Evolutionary conservation across 2,113 vertebrate genomes (phyloP).

Genomic region (Tragelaphus strepsiceros): DNA sequence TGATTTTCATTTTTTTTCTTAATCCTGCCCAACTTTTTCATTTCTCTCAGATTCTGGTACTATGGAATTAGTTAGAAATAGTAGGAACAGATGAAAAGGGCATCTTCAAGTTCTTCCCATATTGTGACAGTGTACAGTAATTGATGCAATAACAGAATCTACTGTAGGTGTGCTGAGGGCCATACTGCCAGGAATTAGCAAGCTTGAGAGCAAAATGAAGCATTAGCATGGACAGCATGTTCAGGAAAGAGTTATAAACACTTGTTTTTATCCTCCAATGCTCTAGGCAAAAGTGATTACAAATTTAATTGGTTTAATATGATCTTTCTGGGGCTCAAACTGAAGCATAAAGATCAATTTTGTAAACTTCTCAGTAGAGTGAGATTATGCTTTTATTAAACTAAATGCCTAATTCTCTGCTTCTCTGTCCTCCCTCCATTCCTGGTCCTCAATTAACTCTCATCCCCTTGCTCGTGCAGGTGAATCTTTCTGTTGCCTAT

Average conservation of each 20-base stretch:
- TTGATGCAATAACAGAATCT: slow-evolving; percentile 4
- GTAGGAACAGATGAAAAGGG: not conserved
- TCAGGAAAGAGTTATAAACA: not conserved
- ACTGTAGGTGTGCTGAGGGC: not conserved
- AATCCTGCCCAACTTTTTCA: not conserved
- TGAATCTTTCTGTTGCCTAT: no score
- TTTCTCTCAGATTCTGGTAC: not conserved
- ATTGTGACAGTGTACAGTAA: not conserved
- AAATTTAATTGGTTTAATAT: slow-evolving; percentile 13
- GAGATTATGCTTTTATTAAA: not conserved
- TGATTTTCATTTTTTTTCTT: not conserved
- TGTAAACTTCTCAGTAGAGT: not conserved
- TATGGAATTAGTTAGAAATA: slow-evolving; percentile 8
- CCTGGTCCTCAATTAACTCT: not conserved
- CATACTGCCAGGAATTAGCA: slow-evolving; percentile 22
- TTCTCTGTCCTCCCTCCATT: not conserved
- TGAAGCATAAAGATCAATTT: not conserved
- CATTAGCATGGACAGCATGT: slow-evolving; percentile 22
- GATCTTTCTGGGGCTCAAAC: not conserved
- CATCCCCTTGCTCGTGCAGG: not conserved
- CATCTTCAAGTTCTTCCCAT: not conserved
- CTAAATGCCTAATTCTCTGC: not conserved
- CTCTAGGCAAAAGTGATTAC: not conserved
- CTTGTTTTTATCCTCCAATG: not conserved
- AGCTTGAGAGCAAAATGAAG: not conserved